Conservation (phyloP, 2,113 vertebrate species). For the Cyprinus carpio region DNA sequence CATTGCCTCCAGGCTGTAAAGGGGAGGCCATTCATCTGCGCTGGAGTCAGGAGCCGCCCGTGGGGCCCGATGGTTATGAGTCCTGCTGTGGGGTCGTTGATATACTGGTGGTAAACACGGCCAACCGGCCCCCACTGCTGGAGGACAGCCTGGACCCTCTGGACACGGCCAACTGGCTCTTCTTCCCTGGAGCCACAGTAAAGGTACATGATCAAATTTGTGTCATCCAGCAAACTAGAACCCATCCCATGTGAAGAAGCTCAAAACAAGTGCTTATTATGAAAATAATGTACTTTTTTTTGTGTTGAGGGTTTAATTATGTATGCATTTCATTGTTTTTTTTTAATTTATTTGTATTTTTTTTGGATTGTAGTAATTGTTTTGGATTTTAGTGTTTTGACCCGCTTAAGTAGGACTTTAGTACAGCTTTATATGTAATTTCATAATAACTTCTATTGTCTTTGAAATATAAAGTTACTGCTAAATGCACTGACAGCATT, state of each 20-base stretch:
- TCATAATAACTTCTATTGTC: too few species aligned
- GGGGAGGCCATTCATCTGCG: constrained; percentile 83
- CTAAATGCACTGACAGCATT: too few species aligned
- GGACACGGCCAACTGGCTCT: constrained; percentile 97
- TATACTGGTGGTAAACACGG: constrained; percentile 88
- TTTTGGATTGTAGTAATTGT: too few species aligned
- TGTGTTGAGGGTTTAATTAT: too few species aligned
- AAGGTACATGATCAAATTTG: constrained; percentile 77
- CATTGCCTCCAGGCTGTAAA: constrained; percentile 83
- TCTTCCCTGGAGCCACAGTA: constrained; percentile 95
- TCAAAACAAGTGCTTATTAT: not conserved
- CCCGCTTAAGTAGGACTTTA: too few species aligned
- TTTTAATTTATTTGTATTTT: too few species aligned
- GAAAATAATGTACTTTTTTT: not conserved
- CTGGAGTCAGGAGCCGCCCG: constrained; percentile 88
- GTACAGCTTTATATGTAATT: too few species aligned
- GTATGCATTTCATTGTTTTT: too few species aligned
- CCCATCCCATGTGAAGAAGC: too few species aligned
- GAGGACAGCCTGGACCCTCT: constrained; percentile 93
- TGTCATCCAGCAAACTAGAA: too few species aligned
- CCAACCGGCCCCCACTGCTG: constrained; percentile 84
- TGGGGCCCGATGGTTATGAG: constrained; percentile 86
- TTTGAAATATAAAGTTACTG: too few species aligned
- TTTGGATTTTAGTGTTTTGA: too few species aligned
- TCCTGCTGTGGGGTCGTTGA: constrained; percentile 98